Percentiles rank a stretch among this genome's conserved stretches.
Conservation (phyloP, 2,113 vertebrate genomes). For the Anser cygnoides region DNA sequence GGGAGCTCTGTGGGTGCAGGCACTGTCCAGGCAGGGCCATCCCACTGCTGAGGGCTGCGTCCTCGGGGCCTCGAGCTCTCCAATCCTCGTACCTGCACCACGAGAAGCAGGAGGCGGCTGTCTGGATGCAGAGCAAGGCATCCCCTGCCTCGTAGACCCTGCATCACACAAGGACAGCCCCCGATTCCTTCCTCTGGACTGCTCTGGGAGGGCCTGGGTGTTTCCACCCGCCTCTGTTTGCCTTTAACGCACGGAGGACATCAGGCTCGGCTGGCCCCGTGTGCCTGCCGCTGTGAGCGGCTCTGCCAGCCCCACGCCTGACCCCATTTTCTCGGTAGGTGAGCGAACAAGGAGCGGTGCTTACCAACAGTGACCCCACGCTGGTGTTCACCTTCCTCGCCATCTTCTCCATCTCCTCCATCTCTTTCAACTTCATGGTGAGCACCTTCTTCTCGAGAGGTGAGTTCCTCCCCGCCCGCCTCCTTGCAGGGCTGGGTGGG, state of each 20-base stretch:
- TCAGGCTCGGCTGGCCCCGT: neutral
- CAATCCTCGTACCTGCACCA: neutral
- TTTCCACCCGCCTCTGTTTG: neutral
- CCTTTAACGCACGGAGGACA: neutral
- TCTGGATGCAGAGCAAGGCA: neutral
- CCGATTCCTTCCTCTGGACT: neutral
- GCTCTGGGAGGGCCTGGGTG: neutral
- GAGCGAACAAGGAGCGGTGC: slow-evolving; percentile 87
- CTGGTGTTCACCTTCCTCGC: slow-evolving; percentile 91
- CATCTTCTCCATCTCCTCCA: slow-evolving; percentile 86
- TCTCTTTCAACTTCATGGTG: slow-evolving; percentile 99
- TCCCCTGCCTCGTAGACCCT: neutral
- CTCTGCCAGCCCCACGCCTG: neutral
- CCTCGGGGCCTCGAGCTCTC: neutral
- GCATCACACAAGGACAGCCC: fast-evolving
- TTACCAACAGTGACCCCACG: slow-evolving; percentile 90
- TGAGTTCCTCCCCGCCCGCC: slow-evolving; percentile 13
- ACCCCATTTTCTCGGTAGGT: slow-evolving; percentile 76
- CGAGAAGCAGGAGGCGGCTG: neutral
- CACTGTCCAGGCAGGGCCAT: neutral
- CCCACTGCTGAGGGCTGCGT: neutral
- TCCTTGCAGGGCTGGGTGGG: neutral
- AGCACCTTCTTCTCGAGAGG: slow-evolving; percentile 97
- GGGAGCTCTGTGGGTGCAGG: neutral
- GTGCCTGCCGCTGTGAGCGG: fast-evolving